Percentiles rank a stretch among this genome's conserved stretches.
Conservation (phyloP, 2,888 invertebrate genomes). For the Germaria angustata region DNA sequence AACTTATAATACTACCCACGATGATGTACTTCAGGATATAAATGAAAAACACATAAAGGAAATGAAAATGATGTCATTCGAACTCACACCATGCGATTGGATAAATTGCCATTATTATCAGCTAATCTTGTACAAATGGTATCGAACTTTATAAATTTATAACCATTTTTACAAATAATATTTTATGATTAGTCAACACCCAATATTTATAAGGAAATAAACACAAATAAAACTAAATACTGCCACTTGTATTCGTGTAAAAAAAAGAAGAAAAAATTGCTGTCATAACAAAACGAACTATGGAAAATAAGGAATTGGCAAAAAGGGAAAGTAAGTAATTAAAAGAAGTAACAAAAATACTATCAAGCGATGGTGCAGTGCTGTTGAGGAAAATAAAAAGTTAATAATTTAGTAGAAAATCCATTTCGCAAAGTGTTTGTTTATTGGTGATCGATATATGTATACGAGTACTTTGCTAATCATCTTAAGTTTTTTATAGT, state of each 20-base stretch:
- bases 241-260: not conserved
- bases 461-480: not conserved
- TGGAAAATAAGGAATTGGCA: not conserved
- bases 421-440: conserved; percentile 33
- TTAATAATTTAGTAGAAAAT: not conserved
- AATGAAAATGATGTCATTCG: conserved; percentile 23
- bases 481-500: not conserved
- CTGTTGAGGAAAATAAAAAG: not conserved
- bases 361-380: not conserved
- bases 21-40: not conserved
- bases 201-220: not conserved
- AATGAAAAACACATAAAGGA: not conserved
- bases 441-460: conserved; percentile 34
- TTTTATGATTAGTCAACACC: conserved; percentile 23
- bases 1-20: not conserved
- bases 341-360: not conserved
- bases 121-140: not conserved
- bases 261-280: too few relatives aligned
- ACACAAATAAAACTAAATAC: not conserved
- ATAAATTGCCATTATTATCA: not conserved
- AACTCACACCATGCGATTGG: not conserved
- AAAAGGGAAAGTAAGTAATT: not conserved
- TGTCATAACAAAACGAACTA: not conserved
- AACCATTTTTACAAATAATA: not conserved
- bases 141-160: conserved; percentile 13